Evolutionary conservation across 1,140 invertebrate species (phyloP), one percentile per base, ranked within the genome.

Genomic region (Aleiodes sp.): DNA sequence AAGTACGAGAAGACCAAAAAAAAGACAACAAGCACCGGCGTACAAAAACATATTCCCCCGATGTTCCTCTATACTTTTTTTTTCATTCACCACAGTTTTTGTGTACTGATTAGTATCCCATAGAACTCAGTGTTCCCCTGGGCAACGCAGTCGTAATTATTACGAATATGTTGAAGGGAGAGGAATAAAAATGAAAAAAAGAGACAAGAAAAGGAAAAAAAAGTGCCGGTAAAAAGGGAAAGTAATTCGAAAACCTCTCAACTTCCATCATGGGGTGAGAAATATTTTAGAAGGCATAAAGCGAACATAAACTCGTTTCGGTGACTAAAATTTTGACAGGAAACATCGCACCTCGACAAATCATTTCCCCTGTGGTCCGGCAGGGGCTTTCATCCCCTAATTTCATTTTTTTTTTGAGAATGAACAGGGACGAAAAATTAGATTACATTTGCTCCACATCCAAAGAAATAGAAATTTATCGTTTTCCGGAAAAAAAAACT

Each of bases 71-170:
- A 29, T 19, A 61, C 35, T 46, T 70, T 35, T 57, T 39, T 59
- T 65, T 65, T 65, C 35, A 65, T 64, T 61, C 59, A 19, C 52
- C 33, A 35, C 19, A 39, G 26, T 62, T 41, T 28, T 29, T 41
- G 33, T 67, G 62, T 62, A 67, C 71, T 74, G 71, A 76, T 76
- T 74, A 76, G 73, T 73, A 70, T 73, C 69, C 71, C 65, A 60
- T 71, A 66, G 67, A 69, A 65, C 60, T 61, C 28, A 26, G 14
- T 6, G 4, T 16, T 52, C 46, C 60, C 35, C 28, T 52, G 60
- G 41, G 29, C 37, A 46, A 71, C 67, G 19, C 43, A 70, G 37
- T 46, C 33, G 65, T 65, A 73, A 76, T 76, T 70, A 73, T 70
- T 65, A n/a, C 59, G 29, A 61, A 67, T 21, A 67, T 59, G 63